phyloP scores from a whole-genome alignment of 2,797 vertebrate species.

The Benthosema pterotum region DNA sequence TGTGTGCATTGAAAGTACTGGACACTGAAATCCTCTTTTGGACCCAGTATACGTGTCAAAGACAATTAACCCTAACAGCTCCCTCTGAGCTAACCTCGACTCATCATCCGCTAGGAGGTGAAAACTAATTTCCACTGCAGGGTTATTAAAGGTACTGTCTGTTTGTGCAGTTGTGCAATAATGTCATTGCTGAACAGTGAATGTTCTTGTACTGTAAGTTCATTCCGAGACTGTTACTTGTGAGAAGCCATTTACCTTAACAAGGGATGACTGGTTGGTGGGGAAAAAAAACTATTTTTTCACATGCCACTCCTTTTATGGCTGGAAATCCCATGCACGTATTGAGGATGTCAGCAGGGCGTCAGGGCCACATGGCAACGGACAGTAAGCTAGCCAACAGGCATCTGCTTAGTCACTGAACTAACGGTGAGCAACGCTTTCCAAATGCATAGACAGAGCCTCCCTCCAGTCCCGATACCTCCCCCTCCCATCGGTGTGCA shows the following conservation, averaged over 20 bases:
- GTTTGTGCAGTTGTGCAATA: too few relatives aligned
- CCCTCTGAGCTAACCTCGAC: too few relatives aligned
- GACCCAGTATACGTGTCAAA: too few relatives aligned
- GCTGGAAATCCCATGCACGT: slow-evolving; percentile 47
- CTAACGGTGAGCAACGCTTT: slow-evolving; percentile 30
- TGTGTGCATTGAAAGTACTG: too few relatives aligned
- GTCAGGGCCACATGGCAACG: slow-evolving; percentile 56
- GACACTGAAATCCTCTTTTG: too few relatives aligned
- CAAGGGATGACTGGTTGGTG: slow-evolving; percentile 29
- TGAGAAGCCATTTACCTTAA: slow-evolving; percentile 34
- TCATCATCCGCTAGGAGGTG: too few relatives aligned
- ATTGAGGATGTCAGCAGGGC: slow-evolving; percentile 47
- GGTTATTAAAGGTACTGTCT: too few relatives aligned
- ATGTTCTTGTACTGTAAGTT: too few relatives aligned
- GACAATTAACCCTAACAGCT: too few relatives aligned
- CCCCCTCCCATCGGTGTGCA: background rate
- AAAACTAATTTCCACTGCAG: too few relatives aligned
- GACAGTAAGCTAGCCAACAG: slow-evolving; percentile 54
- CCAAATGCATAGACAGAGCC: slow-evolving; percentile 3
- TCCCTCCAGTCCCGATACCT: slow-evolving; percentile 21
- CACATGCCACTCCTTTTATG: slow-evolving; percentile 47
- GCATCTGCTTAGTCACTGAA: slow-evolving; percentile 51
- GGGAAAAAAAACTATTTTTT: slow-evolving; percentile 25
- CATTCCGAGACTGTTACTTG: too few relatives aligned
- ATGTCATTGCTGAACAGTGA: too few relatives aligned